Evolutionary conservation across 2,113 vertebrate species (phyloP).

Genomic region (Lepidothrix coronata): DNA sequence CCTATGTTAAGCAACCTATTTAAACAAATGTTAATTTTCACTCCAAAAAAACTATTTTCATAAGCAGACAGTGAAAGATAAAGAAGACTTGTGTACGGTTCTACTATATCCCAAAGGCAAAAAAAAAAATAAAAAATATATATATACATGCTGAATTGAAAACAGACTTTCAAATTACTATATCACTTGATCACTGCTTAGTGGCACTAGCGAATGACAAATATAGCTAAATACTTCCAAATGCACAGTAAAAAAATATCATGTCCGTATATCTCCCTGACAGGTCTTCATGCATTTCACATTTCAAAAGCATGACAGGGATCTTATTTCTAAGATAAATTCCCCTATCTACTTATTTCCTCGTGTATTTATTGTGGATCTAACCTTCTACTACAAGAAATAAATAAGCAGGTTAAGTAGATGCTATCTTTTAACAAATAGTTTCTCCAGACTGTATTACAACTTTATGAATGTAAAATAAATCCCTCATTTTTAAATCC

Average conservation of each 20-base stretch:
- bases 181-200: slow-evolving; percentile 73
- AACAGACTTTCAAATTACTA: slow-evolving; percentile 70
- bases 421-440: slow-evolving; percentile 94
- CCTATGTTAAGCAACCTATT: background rate
- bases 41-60: background rate
- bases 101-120: background rate
- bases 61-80: background rate
- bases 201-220: slow-evolving; percentile 74
- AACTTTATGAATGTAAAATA: slow-evolving; percentile 85
- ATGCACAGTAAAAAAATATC: slow-evolving; percentile 85
- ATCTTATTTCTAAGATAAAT: slow-evolving; percentile 91
- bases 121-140: background rate
- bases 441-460: slow-evolving; percentile 79
- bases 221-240: slow-evolving; percentile 87
- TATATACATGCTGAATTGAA: slow-evolving; percentile 40
- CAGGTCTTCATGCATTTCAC: slow-evolving; percentile 81
- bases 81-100: background rate
- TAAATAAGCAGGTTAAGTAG: slow-evolving; percentile 96
- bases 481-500: slow-evolving; percentile 83
- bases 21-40: background rate
- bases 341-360: slow-evolving; percentile 85
- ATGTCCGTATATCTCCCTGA: slow-evolving; percentile 84
- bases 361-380: slow-evolving; percentile 88
- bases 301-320: slow-evolving; percentile 82
- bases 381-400: slow-evolving; percentile 85